phyloP scores from a whole-genome alignment of 2,797 vertebrate genomes.

The Propithecus perrieri region DNA sequence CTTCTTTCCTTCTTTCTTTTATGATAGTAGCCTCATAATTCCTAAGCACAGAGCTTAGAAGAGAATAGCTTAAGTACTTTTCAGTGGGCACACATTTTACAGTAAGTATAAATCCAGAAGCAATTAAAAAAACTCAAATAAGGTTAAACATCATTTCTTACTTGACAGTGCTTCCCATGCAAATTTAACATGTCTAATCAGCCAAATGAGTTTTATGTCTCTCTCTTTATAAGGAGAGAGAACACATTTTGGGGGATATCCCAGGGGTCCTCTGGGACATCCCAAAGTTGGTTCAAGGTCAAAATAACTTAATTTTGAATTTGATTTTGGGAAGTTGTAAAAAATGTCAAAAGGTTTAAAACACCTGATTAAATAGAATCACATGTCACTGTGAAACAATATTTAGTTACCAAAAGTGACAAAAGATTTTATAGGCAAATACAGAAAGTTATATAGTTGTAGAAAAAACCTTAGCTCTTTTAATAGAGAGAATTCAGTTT shows the following conservation, averaged over 20 bases:
- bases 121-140: not conserved
- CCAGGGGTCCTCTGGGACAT: not conserved
- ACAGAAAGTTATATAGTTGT: not conserved
- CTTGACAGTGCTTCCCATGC: not conserved
- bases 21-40: not conserved
- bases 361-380: not conserved
- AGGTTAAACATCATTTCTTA: not conserved
- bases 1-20: not conserved
- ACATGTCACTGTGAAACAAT: not conserved
- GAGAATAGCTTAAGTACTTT: not conserved
- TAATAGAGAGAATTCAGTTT: not conserved
- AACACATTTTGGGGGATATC: not conserved
- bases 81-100: not conserved
- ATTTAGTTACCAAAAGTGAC: not conserved
- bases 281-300: not conserved
- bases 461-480: not conserved
- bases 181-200: not conserved
- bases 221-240: not conserved
- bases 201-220: not conserved
- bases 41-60: not conserved
- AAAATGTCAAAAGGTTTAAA: not conserved
- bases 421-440: not conserved
- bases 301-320: not conserved
- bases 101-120: not conserved
- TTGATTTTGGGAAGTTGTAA: not conserved